Evolutionary conservation across 1,140 invertebrate species (phyloP).

Genomic region (Neodiprion lecontei): DNA sequence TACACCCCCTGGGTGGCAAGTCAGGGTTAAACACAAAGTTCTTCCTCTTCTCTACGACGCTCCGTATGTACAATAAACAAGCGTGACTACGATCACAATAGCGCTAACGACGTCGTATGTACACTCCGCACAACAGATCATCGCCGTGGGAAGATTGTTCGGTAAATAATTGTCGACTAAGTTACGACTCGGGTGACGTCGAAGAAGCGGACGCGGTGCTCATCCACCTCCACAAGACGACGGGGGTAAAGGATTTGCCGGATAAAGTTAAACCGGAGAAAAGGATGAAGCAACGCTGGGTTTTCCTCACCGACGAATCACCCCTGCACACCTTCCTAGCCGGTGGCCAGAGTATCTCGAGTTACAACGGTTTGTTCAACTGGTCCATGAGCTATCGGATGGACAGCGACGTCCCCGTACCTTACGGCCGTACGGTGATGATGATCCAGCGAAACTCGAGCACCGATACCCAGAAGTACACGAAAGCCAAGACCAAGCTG

Average conservation of each 20-base stretch:
- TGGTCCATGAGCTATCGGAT: conserved; percentile 80
- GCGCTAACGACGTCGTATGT: too few relatives aligned
- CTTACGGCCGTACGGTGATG: conserved; percentile 68
- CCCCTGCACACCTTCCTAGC: conserved; percentile 63
- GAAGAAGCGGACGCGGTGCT: conserved; percentile 63
- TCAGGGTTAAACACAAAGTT: too few relatives aligned
- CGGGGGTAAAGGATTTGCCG: conserved; percentile 50
- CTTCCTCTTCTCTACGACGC: too few relatives aligned
- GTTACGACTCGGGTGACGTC: conserved; percentile 56
- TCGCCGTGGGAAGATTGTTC: conserved; percentile 65
- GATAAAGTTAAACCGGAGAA: conserved; percentile 33
- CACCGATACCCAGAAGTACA: conserved; percentile 26
- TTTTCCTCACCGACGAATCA: conserved; percentile 69
- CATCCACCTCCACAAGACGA: conserved; percentile 65
- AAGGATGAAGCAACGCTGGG: conserved; percentile 63
- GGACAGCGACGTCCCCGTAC: conserved; percentile 74
- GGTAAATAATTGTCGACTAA: conserved; percentile 63
- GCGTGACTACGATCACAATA: too few relatives aligned
- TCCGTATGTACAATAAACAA: too few relatives aligned
- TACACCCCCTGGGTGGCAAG: too few relatives aligned
- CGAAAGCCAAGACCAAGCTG: conserved; percentile 55
- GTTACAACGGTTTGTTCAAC: conserved; percentile 71
- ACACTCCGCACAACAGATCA: conserved; percentile 33
- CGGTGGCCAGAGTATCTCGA: conserved; percentile 42
- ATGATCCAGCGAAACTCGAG: conserved; percentile 25